phyloP scores from a whole-genome alignment of 35 echinoderm and acorn worm genomes.

The Eucidaris tribuloides region DNA sequence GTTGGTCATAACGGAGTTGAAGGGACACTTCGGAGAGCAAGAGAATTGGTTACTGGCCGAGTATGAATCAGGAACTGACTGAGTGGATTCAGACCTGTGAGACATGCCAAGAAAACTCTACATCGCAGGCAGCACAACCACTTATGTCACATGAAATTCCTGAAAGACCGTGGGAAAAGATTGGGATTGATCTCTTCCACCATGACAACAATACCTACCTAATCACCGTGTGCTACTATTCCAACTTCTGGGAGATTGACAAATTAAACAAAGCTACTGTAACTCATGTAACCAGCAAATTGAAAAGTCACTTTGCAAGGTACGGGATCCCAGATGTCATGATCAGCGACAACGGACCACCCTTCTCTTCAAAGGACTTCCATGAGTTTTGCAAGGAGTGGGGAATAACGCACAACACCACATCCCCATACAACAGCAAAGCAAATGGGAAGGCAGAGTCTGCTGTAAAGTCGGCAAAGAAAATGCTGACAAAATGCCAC shows the following conservation, averaged over 20 bases:
- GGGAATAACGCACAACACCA: background rate
- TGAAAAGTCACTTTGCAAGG: no score
- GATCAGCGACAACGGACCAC: slow-evolving; percentile 45
- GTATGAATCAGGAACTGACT: slow-evolving; percentile 18
- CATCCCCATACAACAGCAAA: slow-evolving; percentile 20
- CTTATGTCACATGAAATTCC: slow-evolving; percentile 18
- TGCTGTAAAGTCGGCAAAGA: slow-evolving; percentile 20
- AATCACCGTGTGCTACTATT: no score
- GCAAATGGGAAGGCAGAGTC: slow-evolving; percentile 21
- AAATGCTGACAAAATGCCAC: background rate
- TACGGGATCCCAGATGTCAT: no score
- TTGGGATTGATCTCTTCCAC: background rate
- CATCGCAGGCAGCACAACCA: background rate
- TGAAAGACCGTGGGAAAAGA: slow-evolving; percentile 22
- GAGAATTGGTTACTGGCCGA: slow-evolving; percentile 28
- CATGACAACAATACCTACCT: no score
- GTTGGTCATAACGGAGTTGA: slow-evolving; percentile 27
- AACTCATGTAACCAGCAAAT: slow-evolving; percentile 40
- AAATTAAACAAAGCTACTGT: no score
- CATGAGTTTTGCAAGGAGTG: background rate
- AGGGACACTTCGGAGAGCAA: background rate
- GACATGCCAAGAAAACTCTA: slow-evolving; percentile 11
- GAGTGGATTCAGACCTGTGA: slow-evolving; percentile 21
- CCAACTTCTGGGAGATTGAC: no score
- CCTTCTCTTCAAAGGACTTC: background rate